Base-by-base conservation (phyloP, 2,113 vertebrate genomes). In the Callipepla californica region DNA sequence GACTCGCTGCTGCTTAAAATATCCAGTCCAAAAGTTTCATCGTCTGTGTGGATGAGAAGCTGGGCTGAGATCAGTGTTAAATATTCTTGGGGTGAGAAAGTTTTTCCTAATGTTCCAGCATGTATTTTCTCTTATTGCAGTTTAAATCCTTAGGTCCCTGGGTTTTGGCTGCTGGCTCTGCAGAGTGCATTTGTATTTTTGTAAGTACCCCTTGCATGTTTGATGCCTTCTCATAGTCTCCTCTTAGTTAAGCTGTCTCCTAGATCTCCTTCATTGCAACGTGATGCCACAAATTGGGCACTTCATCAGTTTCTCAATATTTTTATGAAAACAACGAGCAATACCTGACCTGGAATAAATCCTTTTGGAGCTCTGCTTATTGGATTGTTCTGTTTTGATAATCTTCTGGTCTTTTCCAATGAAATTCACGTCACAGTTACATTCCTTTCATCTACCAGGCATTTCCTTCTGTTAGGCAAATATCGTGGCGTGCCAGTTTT, bases 231-330 rank as follows among this genome's bases (percentile, higher is more conserved):
- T 77, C 55, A 5, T 32, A 25, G 38, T 11, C 74, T 67, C 1
- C 55, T 57, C 48, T 42, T 10, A 13, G 25, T 48, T 6, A 15
- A 36, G 66, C 5, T 28, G 22, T 15, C 70, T 28, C 1, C 40
- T 42, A 22, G 47, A 5, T n/a, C 5, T 3, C 11, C 50, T 6
- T 47, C 34, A 42, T 23, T 23, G 47, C 55, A n/a, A 17, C 2
- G 21, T 3, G 40, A 11, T 36, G 38, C 45, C 25, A 26, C 21
- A 30, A n/a, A 21, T 5, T 0, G 0, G 61, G 44, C 18, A 7
- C 20, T 74, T 15, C 44, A 9, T 11, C 51, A 30, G 17, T 73
- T 0, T 1, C 67, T 74, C 45, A 17, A 1, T 14, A 16, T 15
- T 20, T 40, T 66, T 47, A 18, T 61, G 76, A 61, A 53, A 61